phyloP scores from a whole-genome alignment of 2,888 invertebrate genomes.

The Perizoma flavofasciatum region DNA sequence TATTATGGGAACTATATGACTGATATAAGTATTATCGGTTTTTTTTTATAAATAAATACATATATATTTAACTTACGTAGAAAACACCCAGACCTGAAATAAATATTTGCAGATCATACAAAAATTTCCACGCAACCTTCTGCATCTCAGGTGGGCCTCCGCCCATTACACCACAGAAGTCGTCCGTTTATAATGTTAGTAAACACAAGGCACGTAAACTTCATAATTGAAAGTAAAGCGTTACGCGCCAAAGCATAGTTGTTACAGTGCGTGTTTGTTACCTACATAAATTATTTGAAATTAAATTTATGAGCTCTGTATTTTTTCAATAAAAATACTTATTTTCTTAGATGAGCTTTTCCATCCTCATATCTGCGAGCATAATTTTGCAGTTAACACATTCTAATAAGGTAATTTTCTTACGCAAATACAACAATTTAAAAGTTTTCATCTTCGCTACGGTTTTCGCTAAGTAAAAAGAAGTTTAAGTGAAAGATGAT shows the following conservation, averaged over 20 bases:
- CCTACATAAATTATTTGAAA: slow-evolving; percentile 4
- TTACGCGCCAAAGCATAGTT: slow-evolving; percentile 4
- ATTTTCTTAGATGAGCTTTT: slow-evolving; percentile 25
- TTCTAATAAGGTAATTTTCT: slow-evolving; percentile 43
- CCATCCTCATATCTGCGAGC: slow-evolving; percentile 36
- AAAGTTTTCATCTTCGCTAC: slow-evolving; percentile 39
- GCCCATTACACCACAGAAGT: no score
- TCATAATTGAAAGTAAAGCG: not conserved
- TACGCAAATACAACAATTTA: slow-evolving; percentile 42
- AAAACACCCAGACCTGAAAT: no score
- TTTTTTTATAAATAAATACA: no score
- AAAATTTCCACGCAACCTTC: no score
- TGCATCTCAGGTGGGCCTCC: no score
- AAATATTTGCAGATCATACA: no score
- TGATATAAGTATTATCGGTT: no score
- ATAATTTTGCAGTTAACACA: slow-evolving; percentile 41
- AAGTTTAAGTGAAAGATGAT: slow-evolving; percentile 28
- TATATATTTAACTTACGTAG: no score
- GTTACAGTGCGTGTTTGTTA: slow-evolving; percentile 4
- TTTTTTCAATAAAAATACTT: slow-evolving; percentile 23
- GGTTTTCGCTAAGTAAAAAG: slow-evolving; percentile 35
- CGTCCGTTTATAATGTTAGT: no score
- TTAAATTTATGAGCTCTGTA: slow-evolving; percentile 11
- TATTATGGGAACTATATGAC: no score
- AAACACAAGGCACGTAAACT: not conserved